These are phyloP conservation scores for Dryobota labecula DNA, from an alignment of 2,888 invertebrate species.

Conservation along the genomic window DNA sequence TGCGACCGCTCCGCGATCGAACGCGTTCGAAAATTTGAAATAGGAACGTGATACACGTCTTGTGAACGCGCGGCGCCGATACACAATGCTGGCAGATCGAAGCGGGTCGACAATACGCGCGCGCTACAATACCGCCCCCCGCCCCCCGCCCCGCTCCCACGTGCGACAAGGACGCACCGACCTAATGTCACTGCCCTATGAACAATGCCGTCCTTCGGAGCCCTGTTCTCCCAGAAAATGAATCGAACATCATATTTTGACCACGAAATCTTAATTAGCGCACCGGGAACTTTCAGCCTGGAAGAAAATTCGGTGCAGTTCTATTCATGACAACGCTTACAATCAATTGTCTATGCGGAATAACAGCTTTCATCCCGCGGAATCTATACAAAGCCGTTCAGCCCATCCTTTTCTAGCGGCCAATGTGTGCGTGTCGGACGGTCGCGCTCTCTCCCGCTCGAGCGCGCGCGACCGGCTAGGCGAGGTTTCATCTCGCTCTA, in stretches of 20 bases:
- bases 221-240: constrained; percentile 70
- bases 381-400: constrained; percentile 89
- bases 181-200: constrained; percentile 90
- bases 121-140: constrained; percentile 89
- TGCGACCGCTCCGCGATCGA: constrained; percentile 79
- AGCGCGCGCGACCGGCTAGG: constrained; percentile 77
- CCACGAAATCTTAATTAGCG: constrained; percentile 37
- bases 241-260: constrained; percentile 73
- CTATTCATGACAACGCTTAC: constrained; percentile 77
- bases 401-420: constrained; percentile 88
- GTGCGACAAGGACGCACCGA: constrained; percentile 90
- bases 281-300: constrained; percentile 37
- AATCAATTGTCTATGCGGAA: constrained; percentile 89
- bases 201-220: constrained; percentile 87
- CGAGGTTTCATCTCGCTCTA: constrained; percentile 85
- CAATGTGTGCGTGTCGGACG: constrained; percentile 84
- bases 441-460: constrained; percentile 78
- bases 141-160: constrained; percentile 82
- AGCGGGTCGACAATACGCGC: constrained; percentile 89
- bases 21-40: constrained; percentile 74
- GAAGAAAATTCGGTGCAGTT: constrained; percentile 69
- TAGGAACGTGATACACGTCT: constrained; percentile 81
- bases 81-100: constrained; percentile 91
- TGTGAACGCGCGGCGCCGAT: constrained; percentile 79
- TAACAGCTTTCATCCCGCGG: constrained; percentile 86